phyloP scores from a whole-genome alignment of 35 echinoderm and acorn worm genomes.

The Nesometra sesokonis region DNA sequence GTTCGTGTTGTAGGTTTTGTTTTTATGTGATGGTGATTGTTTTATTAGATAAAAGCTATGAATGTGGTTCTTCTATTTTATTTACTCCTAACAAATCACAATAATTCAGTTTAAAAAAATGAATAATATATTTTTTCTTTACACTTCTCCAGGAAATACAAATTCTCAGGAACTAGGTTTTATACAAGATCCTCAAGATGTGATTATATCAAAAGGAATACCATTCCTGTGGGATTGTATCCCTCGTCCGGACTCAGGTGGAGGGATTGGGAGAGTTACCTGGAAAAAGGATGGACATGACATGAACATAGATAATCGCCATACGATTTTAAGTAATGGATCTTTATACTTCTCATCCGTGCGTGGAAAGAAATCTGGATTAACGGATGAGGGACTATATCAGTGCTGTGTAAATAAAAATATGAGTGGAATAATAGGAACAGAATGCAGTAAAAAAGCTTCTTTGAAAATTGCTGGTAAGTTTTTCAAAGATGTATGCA shows the following conservation, averaged over 20 bases:
- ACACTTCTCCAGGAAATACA: neutral
- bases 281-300: neutral
- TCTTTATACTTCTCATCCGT: neutral
- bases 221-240: neutral
- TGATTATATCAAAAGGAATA: neutral
- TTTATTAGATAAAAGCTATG: no score
- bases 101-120: no score
- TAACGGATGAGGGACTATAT: neutral
- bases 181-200: neutral
- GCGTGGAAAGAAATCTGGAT: neutral
- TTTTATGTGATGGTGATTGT: no score
- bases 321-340: neutral
- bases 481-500: no score
- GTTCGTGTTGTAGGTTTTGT: no score
- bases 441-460: neutral
- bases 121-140: neutral
- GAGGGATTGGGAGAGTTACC: neutral
- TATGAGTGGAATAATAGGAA: neutral
- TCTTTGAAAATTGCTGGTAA: neutral
- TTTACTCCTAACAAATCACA: no score
- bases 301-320: neutral
- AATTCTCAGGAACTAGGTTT: neutral
- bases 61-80: no score
- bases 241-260: neutral
- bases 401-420: neutral